phyloP scores from a whole-genome alignment of 1,140 invertebrate genomes.

The Lithobius niger region DNA sequence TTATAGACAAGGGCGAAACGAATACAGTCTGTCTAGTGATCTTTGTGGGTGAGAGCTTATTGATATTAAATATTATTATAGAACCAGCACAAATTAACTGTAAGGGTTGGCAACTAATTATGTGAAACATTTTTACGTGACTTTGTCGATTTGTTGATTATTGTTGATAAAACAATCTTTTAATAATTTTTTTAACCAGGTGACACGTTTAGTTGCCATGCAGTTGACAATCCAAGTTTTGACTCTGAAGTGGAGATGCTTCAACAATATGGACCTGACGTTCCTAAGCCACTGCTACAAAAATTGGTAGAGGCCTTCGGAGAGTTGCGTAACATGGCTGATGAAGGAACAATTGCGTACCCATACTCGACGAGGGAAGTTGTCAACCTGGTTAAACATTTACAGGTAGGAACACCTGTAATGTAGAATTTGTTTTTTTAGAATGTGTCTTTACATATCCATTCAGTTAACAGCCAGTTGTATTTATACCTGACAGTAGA shows the following conservation, averaged over 20 bases:
- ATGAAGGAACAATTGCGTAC: conserved; percentile 80
- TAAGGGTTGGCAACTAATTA: too few species aligned
- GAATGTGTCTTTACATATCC: background rate
- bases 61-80: too few species aligned
- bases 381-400: conserved; percentile 55
- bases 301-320: conserved; percentile 76
- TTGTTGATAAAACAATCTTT: too few species aligned
- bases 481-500: background rate
- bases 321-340: conserved; percentile 69
- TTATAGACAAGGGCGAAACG: too few species aligned
- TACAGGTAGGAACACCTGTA: conserved; percentile 41
- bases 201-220: conserved; percentile 89
- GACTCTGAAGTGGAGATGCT: conserved; percentile 77
- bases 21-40: too few species aligned
- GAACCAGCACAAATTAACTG: too few species aligned
- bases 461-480: background rate
- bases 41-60: too few species aligned
- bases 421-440: background rate
- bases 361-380: conserved; percentile 94
- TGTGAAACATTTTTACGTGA: too few species aligned
- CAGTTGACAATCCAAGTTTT: conserved; percentile 82
- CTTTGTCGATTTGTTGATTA: too few species aligned
- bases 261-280: conserved; percentile 74
- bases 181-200: too few species aligned
- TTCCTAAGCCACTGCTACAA: conserved; percentile 52